Evolutionary conservation across 1,140 invertebrate species (phyloP), one percentile per base, ranked within the genome.

Genomic region (Contarinia nasturtii): DNA sequence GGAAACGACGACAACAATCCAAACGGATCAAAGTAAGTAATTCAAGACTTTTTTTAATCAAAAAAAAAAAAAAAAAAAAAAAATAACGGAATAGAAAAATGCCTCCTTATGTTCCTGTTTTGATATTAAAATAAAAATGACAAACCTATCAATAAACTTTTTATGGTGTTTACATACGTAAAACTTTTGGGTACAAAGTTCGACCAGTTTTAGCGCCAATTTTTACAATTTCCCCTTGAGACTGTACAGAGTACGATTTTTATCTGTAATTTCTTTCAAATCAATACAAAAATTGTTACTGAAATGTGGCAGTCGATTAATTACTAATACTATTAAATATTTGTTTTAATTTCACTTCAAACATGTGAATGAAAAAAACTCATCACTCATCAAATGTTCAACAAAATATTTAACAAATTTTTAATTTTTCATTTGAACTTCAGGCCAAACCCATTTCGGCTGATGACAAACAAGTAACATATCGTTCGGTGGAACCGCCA

Each of bases 1-100:
- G 90, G 85, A 78, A 80, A 59, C 79, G 79, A 54, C 72, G 80
- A 46, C 74, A 75, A 47, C 69, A 79, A 22, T 82, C 84, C 5
- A 68, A 79, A 43, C 72, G 79, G 54, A 73, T 80, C 20, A 87
- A 87, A 76, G 82, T 84, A 60, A 68, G 59, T 58, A 48, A n/a
- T 48, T 20, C 48, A 18, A 50, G 7, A 34, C 33, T 34, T 34
- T 34, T 7, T 14, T 8, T 34, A 34, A 34, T 34, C 33, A 14
- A 8, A 8, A n/a, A n/a, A n/a, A n/a, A n/a, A n/a, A n/a, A n/a
- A n/a, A n/a, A n/a, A n/a, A n/a, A n/a, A n/a, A n/a, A 14, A 34
- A 34, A 34, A 34, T 34, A n/a, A n/a, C n/a, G n/a, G n/a, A n/a
- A n/a, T 34, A 8, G 33, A 34, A 34, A 34, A 34, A 34, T 34